phyloP scores from a whole-genome alignment of 2,888 invertebrate species.

The Idaea aversata region DNA sequence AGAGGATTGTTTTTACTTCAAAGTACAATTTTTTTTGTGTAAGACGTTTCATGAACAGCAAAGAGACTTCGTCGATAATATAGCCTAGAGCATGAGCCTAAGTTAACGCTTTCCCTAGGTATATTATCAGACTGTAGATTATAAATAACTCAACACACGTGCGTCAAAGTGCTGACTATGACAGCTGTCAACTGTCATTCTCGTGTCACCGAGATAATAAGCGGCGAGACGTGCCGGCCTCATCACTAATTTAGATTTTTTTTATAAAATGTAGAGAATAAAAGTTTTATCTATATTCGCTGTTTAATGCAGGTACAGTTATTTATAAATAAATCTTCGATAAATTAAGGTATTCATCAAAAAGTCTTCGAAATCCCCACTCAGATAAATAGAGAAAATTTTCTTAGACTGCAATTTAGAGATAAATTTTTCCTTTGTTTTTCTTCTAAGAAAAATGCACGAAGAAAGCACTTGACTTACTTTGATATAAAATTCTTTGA shows the following conservation, averaged over 20 bases:
- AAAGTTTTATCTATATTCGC: too few relatives aligned
- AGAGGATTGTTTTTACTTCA: too few relatives aligned
- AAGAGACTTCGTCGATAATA: too few relatives aligned
- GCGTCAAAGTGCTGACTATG: neutral
- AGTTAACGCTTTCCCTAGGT: neutral
- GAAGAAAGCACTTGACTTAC: neutral
- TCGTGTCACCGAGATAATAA: neutral
- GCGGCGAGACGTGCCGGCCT: neutral
- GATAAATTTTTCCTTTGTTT: constrained; percentile 8
- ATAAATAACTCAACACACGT: neutral
- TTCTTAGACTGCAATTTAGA: constrained; percentile 1
- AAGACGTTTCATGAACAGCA: too few relatives aligned
- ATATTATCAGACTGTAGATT: neutral
- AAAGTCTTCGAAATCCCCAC: neutral
- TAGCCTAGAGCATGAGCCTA: neutral
- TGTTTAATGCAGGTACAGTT: too few relatives aligned
- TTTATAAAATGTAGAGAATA: neutral
- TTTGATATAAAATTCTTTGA: constrained; percentile 1
- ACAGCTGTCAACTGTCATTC: constrained; percentile 1
- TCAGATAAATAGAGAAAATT: neutral
- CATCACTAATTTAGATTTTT: neutral
- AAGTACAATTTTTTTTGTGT: too few relatives aligned
- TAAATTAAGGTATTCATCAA: neutral
- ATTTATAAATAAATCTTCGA: too few relatives aligned
- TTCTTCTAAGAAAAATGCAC: constrained; percentile 3